phyloP scores from a whole-genome alignment of 2,797 vertebrate species.

The Toxotes lorentzi region DNA sequence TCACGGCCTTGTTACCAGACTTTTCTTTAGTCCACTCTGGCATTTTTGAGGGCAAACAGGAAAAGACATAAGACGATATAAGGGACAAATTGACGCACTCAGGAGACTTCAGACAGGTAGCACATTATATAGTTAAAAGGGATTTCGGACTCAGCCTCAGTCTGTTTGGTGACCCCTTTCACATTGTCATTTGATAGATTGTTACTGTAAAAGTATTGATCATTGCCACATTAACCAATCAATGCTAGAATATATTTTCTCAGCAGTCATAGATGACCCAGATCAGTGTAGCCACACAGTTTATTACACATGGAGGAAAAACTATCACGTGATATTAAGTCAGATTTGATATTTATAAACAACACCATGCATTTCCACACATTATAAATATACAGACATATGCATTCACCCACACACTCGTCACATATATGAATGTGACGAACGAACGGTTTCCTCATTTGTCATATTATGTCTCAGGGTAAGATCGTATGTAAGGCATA shows the following conservation, averaged over 20 bases:
- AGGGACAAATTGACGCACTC: neutral
- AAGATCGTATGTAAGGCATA: neutral
- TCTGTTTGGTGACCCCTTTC: neutral
- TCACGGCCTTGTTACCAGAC: too few relatives aligned
- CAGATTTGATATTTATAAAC: conserved; percentile 3
- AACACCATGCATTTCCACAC: neutral
- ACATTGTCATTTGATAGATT: neutral
- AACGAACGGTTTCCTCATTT: conserved; percentile 26
- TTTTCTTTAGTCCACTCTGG: neutral
- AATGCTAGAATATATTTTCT: neutral
- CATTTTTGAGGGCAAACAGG: neutral
- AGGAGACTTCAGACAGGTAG: neutral
- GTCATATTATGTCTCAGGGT: conserved; percentile 33
- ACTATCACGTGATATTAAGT: neutral
- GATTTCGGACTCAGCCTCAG: neutral
- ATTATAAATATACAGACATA: neutral
- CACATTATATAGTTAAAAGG: neutral
- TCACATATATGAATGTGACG: neutral
- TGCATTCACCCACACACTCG: neutral
- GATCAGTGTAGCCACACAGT: neutral
- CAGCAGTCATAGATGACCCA: neutral
- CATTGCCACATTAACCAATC: neutral
- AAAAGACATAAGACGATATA: too few relatives aligned
- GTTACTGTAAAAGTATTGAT: neutral
- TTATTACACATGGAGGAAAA: neutral